Evolutionary conservation across 1,140 invertebrate genomes (phyloP).

Genomic region (Liolophura sinensis): DNA sequence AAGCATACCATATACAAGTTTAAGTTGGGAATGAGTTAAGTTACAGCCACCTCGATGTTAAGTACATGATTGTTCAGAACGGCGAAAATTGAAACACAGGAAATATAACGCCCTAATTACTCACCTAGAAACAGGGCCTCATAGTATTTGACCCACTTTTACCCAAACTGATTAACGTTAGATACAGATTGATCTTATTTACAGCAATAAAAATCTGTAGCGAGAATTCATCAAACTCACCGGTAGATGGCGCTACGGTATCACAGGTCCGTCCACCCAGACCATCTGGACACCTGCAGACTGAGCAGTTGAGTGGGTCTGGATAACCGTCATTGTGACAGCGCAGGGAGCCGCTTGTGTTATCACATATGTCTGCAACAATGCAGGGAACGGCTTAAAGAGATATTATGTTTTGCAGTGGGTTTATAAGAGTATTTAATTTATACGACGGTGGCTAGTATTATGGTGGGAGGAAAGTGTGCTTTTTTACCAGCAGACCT

Average conservation of each 20-base stretch:
- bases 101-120: no score
- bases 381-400: background rate
- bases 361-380: conserved; percentile 36
- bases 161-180: background rate
- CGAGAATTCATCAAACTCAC: conserved; percentile 9
- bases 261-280: conserved; percentile 43
- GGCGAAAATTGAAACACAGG: no score
- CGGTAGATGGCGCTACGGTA: conserved; percentile 24
- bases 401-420: no score
- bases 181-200: background rate
- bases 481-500: no score
- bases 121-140: background rate
- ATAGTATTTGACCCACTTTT: background rate
- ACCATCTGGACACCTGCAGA: conserved; percentile 50
- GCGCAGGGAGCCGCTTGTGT: conserved; percentile 11
- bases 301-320: conserved; percentile 47
- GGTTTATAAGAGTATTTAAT: no score
- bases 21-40: no score
- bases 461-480: no score
- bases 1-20: no score
- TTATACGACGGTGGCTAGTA: no score
- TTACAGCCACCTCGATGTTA: no score
- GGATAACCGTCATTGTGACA: conserved; percentile 53
- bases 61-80: no score
- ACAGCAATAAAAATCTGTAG: background rate